Conservation (phyloP, 2,888 invertebrate genomes). For the Morinoia aosen region DNA sequence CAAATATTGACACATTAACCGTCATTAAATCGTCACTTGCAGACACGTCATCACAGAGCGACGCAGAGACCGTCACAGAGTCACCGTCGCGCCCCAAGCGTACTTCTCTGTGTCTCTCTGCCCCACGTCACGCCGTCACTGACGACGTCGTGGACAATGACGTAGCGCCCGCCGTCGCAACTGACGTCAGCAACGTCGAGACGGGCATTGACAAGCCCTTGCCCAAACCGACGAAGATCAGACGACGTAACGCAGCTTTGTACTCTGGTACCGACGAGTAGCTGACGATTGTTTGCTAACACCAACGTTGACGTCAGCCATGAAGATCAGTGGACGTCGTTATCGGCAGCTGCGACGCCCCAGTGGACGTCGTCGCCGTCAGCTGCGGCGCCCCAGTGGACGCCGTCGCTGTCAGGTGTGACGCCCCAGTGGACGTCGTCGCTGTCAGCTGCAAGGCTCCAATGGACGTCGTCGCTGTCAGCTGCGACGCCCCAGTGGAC, state of each 20-base stretch:
- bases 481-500: no score
- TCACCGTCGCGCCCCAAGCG: not conserved
- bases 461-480: no score
- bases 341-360: no score
- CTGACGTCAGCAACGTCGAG: not conserved
- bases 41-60: not conserved
- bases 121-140: not conserved
- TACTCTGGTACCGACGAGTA: not conserved
- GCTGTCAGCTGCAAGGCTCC: no score
- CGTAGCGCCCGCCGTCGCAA: not conserved
- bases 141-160: not conserved
- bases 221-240: constrained; percentile 9
- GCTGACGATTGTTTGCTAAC: no score
- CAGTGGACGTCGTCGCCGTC: no score
- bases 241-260: constrained; percentile 13
- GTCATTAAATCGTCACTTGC: not conserved
- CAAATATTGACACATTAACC: no score
- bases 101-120: not conserved
- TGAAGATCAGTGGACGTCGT: no score
- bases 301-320: no score
- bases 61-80: not conserved
- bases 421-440: no score
- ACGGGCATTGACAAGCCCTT: not conserved
- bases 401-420: no score
- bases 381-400: no score